Evolutionary conservation across 2,888 invertebrate genomes (phyloP).

Genomic region (Copidosoma aretas): DNA sequence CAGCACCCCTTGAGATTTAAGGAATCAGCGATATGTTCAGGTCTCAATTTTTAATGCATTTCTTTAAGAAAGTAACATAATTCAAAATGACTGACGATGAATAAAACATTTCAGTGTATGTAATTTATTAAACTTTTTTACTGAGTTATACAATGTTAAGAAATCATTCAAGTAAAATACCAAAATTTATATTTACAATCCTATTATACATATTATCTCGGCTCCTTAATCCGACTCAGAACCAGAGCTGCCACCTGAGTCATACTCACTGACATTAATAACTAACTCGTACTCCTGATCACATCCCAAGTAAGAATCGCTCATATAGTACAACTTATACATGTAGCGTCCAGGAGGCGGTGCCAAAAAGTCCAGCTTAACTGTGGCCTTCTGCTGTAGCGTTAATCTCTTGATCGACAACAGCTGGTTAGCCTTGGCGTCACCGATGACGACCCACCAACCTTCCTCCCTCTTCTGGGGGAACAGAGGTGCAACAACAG

Average conservation of each 20-base stretch:
- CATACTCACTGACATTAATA: constrained; percentile 80
- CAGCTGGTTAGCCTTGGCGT: constrained; percentile 90
- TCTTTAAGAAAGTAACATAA: too few species aligned
- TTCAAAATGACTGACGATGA: too few species aligned
- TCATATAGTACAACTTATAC: constrained; percentile 98
- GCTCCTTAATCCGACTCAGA: constrained; percentile 66
- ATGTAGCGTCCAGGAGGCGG: constrained; percentile 87
- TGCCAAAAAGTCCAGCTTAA: constrained; percentile 89
- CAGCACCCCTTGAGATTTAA: too few species aligned
- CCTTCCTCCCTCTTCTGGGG: constrained; percentile 93
- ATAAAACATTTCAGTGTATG: too few species aligned
- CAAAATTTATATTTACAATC: constrained; percentile 17
- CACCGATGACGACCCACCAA: constrained; percentile 99
- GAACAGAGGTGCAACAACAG: constrained; percentile 98
- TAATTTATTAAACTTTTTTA: neutral
- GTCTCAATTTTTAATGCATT: too few species aligned
- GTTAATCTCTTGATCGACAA: constrained; percentile 97
- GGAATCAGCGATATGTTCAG: too few species aligned
- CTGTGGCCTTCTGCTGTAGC: constrained; percentile 89
- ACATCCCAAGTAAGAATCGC: constrained; percentile 98
- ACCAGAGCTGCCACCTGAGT: constrained; percentile 68
- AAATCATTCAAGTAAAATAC: constrained; percentile 1
- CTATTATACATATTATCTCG: neutral
- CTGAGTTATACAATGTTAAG: neutral
- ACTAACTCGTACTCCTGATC: constrained; percentile 98